Conservation (phyloP, 2,888 invertebrate species). For the Troilus luridus region DNA sequence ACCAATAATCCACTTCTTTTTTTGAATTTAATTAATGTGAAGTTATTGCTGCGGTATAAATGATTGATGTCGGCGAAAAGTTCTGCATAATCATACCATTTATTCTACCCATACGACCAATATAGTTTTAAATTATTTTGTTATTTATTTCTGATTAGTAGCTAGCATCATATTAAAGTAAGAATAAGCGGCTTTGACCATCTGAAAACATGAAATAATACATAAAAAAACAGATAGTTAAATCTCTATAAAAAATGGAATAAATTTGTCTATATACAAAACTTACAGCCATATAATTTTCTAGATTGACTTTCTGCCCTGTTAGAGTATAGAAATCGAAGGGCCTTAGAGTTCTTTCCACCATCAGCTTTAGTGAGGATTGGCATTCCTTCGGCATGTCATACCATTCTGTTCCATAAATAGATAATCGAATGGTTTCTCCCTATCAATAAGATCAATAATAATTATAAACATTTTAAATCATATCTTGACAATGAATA, state of each 20-base stretch:
- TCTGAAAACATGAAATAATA: too few relatives aligned
- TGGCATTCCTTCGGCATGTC: slow-evolving; percentile 44
- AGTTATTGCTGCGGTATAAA: neutral
- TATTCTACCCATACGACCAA: neutral
- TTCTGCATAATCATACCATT: neutral
- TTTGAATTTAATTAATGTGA: too few relatives aligned
- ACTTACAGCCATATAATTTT: slow-evolving; percentile 51
- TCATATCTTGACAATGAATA: too few relatives aligned
- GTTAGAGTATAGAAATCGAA: slow-evolving; percentile 22
- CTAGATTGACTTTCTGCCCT: slow-evolving; percentile 31
- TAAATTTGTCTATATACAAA: neutral
- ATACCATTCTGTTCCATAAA: slow-evolving; percentile 42
- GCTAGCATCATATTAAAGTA: slow-evolving; percentile 48
- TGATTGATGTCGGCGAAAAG: neutral
- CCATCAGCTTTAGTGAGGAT: slow-evolving; percentile 47
- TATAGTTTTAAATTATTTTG: neutral
- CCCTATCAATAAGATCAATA: slow-evolving; percentile 22
- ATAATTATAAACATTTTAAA: neutral
- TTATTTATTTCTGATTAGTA: neutral
- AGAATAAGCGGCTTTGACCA: slow-evolving; percentile 29
- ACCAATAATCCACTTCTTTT: too few relatives aligned
- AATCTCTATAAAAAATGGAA: neutral
- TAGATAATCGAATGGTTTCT: slow-evolving; percentile 2
- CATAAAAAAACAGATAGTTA: neutral
- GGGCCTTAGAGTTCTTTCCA: slow-evolving; percentile 48